phyloP scores from a whole-genome alignment of 2,888 invertebrate genomes.

The Graphium colonna region DNA sequence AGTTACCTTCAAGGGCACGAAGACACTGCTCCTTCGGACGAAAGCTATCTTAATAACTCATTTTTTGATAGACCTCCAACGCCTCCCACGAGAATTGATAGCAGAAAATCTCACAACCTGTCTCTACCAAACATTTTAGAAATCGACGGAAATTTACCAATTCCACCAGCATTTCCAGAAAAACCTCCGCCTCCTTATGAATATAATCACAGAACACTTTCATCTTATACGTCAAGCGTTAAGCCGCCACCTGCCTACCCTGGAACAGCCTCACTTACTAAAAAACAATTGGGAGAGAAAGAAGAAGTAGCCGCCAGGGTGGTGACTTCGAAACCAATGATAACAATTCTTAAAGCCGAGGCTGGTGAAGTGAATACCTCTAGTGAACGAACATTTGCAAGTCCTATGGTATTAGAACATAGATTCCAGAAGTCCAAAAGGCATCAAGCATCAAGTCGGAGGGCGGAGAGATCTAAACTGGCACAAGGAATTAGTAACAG shows the following conservation, averaged over 20 bases:
- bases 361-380: conserved; percentile 84
- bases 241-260: conserved; percentile 86
- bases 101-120: conserved; percentile 69
- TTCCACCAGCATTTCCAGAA: conserved; percentile 47
- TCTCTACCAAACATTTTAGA: conserved; percentile 72
- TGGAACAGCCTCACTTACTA: conserved; percentile 46
- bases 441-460: conserved; percentile 77
- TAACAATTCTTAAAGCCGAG: conserved; percentile 88
- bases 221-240: conserved; percentile 50
- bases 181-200: conserved; percentile 87
- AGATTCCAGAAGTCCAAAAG: conserved; percentile 73
- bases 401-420: conserved; percentile 72
- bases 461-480: conserved; percentile 82
- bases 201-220: conserved; percentile 80
- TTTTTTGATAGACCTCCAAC: conserved; percentile 82
- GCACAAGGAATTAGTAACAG: conserved; percentile 68
- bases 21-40: conserved; percentile 81
- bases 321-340: conserved; percentile 88
- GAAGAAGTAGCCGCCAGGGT: conserved; percentile 88
- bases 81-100: conserved; percentile 85
- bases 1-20: conserved; percentile 81
- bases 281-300: conserved; percentile 51
- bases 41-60: conserved; percentile 69
- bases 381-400: conserved; percentile 77
- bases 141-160: conserved; percentile 46